Evolutionary conservation across 2,113 vertebrate genomes (phyloP).

Genomic region (Mormoops blainvillei): DNA sequence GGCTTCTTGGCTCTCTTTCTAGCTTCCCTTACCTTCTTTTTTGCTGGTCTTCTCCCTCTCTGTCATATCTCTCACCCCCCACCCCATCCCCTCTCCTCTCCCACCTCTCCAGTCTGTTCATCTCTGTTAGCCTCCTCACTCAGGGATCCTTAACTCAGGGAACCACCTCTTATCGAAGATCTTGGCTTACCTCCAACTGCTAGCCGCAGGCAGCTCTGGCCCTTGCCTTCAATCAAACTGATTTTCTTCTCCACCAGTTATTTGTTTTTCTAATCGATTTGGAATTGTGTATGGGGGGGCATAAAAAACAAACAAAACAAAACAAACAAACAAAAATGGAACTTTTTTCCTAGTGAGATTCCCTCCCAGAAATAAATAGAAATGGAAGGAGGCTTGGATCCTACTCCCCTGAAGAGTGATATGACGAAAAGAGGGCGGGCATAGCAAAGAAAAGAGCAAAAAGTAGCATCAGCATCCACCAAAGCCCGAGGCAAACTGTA

Average conservation of each 20-base stretch:
- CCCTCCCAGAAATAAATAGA: not conserved
- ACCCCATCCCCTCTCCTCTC: not conserved
- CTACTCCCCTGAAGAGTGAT: not conserved
- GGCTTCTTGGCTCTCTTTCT: constrained; percentile 62
- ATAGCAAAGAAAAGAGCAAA: not conserved
- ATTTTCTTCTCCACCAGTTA: constrained; percentile 74
- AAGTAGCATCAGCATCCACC: not conserved
- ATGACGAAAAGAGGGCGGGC: not conserved
- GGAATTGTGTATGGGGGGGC: constrained; percentile 51
- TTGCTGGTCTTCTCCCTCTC: not conserved
- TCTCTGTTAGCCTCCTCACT: constrained; percentile 41
- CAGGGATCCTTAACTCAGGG: constrained; percentile 51
- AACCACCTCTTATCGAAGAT: constrained; percentile 76
- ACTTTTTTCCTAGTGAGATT: not conserved
- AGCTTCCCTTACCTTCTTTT: constrained; percentile 53
- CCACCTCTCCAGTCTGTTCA: constrained; percentile 36
- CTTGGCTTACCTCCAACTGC: constrained; percentile 75
- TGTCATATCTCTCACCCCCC: not conserved
- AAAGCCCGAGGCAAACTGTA: not conserved
- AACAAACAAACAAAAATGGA: constrained; percentile 9
- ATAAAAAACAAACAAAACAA: not conserved
- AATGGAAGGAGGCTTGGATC: not conserved
- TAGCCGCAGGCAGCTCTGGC: constrained; percentile 23
- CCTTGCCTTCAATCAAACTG: constrained; percentile 48
- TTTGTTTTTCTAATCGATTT: constrained; percentile 73